phyloP scores from a whole-genome alignment of 30 jellyfish, hydroid and myxozoan species.

The Aurelia sp. region DNA sequence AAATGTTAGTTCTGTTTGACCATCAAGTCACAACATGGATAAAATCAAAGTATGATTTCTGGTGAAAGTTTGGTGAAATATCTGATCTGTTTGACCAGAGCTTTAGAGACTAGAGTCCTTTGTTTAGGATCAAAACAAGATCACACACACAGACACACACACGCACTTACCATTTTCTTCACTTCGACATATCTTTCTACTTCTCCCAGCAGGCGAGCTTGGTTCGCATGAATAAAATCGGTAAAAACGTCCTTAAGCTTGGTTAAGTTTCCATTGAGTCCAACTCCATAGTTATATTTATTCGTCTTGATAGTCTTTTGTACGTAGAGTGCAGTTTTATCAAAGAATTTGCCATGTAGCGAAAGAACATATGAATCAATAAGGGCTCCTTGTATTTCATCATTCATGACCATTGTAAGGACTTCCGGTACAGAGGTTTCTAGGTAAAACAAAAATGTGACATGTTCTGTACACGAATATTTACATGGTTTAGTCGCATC shows the following conservation, averaged over 20 bases:
- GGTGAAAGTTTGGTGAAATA: too few relatives aligned
- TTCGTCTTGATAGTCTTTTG: slow-evolving; percentile 19
- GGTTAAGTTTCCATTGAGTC: slow-evolving; percentile 55
- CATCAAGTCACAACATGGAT: too few relatives aligned
- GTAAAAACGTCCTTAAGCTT: slow-evolving; percentile 22
- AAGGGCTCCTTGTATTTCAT: slow-evolving; percentile 38
- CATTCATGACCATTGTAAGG: slow-evolving; percentile 28
- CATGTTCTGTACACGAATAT: too few relatives aligned
- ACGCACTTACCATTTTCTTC: not conserved
- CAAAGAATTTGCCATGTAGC: slow-evolving; percentile 3
- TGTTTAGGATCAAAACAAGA: too few relatives aligned
- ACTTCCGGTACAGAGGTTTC: slow-evolving; percentile 20
- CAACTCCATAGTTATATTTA: slow-evolving; percentile 46
- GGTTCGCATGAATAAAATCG: slow-evolving; percentile 26
- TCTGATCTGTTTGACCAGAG: too few relatives aligned
- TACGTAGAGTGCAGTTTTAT: slow-evolving; percentile 23
- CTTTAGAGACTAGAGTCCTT: too few relatives aligned
- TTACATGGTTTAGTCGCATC: too few relatives aligned
- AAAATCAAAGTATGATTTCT: too few relatives aligned
- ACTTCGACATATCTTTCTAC: slow-evolving; percentile 30
- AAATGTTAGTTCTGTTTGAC: too few relatives aligned
- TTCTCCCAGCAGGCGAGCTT: not conserved
- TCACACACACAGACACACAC: too few relatives aligned
- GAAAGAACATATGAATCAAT: slow-evolving; percentile 50
- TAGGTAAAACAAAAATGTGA: not conserved